Evolutionary conservation across 1,140 invertebrate species (phyloP), one percentile per base, ranked within the genome.

Genomic region (Micrasema minimum): DNA sequence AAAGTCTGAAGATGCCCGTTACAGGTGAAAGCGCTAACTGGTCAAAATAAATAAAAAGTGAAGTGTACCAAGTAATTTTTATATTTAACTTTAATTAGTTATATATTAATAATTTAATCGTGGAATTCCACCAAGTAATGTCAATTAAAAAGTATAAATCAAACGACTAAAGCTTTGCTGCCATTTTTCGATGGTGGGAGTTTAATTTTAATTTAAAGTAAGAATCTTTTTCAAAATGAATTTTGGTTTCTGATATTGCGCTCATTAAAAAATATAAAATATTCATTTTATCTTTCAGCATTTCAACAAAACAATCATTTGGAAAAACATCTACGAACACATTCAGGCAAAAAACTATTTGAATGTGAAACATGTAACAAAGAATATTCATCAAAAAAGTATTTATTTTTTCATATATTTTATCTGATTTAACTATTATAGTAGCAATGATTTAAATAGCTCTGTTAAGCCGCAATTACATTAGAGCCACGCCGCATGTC

Each of bases 371-470:
- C 20, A 0, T 62, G 59, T 38, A n/a, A 22, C 6, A 62, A 62
- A 23, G 20, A 43, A 62, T 62, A 14, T 46, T 12, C 20, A 22
- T 23, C 59, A 2, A 62, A 43, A 43, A 62, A 38, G 59, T 62
- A 62, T 18, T 14, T 38, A 31, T n/a, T 14, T 31, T 12, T 23
- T 9, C 5, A 23, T 53, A 7, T 2, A 23, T 23, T 23, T 10
- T 9, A 7, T 20, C 14, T 7, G 2, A 18, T 22, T 35, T 3
- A 9, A 35, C 37, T 16, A 35, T 18, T 57, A 57, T 57, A 5
- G 26, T 12, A 57, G 3, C 10, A 57, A 31, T 38, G 2, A 12
- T 35, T 35, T 5, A 57, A 37, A 37, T 14, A 37, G 14, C 5
- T 38, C 14, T 20, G 3, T 26, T 6, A 9, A 53, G 3, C 5